Evolutionary conservation across 2,113 vertebrate genomes (phyloP).

Genomic region (Telmatochromis brichardi): DNA sequence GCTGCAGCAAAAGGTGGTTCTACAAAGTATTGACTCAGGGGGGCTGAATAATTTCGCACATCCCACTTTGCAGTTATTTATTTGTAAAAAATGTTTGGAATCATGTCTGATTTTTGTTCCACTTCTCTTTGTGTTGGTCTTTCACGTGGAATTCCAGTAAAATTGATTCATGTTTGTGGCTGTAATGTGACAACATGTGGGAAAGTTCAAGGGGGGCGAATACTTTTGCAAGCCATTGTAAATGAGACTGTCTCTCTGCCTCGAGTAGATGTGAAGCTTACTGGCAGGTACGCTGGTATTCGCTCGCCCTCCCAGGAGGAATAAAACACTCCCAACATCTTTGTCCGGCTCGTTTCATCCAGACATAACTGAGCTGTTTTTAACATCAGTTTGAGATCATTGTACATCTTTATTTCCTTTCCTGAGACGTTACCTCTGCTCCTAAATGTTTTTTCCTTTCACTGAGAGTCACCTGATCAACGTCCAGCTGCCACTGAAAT

Average conservation of each 20-base stretch:
- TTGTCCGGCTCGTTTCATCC: neutral
- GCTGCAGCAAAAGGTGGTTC: fast-evolving
- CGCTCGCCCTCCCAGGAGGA: neutral
- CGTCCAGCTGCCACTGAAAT: neutral
- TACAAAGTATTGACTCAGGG: no score
- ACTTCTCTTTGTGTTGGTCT: no score
- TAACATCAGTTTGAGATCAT: neutral
- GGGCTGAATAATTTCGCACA: fast-evolving
- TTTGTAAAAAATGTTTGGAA: fast-evolving
- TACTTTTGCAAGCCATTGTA: no score
- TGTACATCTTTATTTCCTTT: neutral
- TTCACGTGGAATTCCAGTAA: no score
- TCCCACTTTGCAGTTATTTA: no score
- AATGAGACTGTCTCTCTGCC: neutral
- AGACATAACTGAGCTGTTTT: constrained; percentile 23
- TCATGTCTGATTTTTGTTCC: fast-evolving
- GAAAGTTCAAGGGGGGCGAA: no score
- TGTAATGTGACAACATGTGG: no score
- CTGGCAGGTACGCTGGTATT: neutral
- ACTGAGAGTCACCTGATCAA: neutral
- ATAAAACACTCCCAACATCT: neutral
- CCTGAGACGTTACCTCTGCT: neutral
- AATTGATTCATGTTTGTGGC: no score
- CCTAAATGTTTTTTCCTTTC: neutral
- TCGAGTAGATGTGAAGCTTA: neutral